Evolutionary conservation across 2,113 vertebrate genomes (phyloP).

Genomic region (Leptosomus discolor): DNA sequence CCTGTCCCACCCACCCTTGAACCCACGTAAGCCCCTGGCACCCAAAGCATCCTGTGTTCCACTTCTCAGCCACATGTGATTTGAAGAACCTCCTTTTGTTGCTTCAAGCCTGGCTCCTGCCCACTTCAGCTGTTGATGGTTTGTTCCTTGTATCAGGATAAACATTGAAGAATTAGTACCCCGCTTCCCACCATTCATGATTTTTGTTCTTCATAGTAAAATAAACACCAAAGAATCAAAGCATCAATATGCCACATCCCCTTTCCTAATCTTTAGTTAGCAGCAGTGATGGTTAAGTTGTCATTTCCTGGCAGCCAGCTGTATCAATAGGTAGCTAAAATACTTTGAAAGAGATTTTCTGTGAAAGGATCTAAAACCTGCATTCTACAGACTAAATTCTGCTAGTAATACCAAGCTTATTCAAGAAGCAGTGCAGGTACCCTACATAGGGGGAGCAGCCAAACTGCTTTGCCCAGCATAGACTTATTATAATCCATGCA

Average conservation of each 20-base stretch:
- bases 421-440: not conserved
- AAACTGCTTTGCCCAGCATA: not conserved
- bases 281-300: not conserved
- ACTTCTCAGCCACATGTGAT: not conserved
- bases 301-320: not conserved
- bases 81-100: not conserved
- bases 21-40: not conserved
- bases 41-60: not conserved
- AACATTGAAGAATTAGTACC: not conserved
- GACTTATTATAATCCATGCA: fast-evolving
- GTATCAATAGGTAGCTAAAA: not conserved
- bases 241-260: not conserved
- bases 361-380: not conserved
- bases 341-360: not conserved
- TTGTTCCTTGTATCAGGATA: not conserved
- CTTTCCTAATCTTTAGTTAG: not conserved
- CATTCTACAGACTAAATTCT: not conserved
- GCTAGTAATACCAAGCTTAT: not conserved
- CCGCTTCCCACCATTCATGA: not conserved
- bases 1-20: not conserved
- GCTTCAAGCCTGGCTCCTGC: not conserved
- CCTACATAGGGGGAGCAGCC: not conserved
- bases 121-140: not conserved
- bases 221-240: not conserved
- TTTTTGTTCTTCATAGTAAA: not conserved